Evolutionary conservation across 2,113 vertebrate genomes (phyloP), one percentile per base, ranked within the genome.

Genomic region (Prunella himalayana): DNA sequence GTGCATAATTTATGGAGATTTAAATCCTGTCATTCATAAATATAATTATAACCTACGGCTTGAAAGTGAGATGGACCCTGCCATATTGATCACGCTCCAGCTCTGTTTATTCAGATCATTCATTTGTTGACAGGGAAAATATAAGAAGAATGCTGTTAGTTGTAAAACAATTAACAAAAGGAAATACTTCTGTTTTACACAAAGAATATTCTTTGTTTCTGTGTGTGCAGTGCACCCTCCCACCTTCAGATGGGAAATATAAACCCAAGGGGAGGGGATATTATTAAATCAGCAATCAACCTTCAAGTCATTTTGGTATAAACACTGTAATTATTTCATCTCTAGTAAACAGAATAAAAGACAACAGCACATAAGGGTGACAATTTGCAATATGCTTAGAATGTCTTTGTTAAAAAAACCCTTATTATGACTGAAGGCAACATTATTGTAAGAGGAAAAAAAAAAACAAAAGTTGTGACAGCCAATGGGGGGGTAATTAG

Each of bases 251-350:
- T 88, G 84, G 63, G 79, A 86, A 89, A 83, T 82, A 94, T 21
- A 93, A 93, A 93, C 88, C 88, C 86, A 77, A 89, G 84, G 85
- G 87, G 75, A 87, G 60, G 81, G 90, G 39, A 60, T 91, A 93
- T 88, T 93, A 61, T 95, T 87, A 91, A 96, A 83, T 88, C 90
- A 92, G 90, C 96, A 93, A 81, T 96, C 91, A 95, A 88, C 92
- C 92, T 95, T 90, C 83, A 66, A 93, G 88, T 94, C 75, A 89
- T 85, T 89, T 94, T 88, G 56, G 64, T 89, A 92, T 84, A 94
- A 95, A 90, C 90, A 89, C 91, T 90, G 92, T 94, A 92, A 96
- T 96, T 92, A 94, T 88, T 94, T 91, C 73, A 75, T 96, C 92
- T 95, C 76, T 86, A 72, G 63, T 84, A 91, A 96, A 93, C 90